Percentiles rank a stretch among this genome's conserved stretches.
Evolutionary conservation across 2,113 vertebrate genomes (phyloP).

Genomic region (human (Homo sapiens)): DNA sequence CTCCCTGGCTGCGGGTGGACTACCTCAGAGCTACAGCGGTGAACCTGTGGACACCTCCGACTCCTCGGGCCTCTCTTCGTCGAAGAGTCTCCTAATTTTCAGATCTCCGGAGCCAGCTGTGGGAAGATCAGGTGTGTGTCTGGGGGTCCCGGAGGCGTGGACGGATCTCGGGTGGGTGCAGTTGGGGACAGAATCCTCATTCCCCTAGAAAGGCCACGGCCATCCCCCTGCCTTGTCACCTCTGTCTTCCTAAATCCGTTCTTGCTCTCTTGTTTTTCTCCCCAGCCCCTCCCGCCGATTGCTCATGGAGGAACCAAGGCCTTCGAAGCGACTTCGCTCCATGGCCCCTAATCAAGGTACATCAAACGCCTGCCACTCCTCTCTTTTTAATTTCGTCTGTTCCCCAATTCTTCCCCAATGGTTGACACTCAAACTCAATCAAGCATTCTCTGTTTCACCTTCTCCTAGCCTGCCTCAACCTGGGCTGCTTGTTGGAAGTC

Average conservation of each 20-base stretch:
- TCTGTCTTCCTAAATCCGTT: rapidly evolving
- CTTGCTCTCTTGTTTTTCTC: no score
- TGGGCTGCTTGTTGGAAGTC: background rate
- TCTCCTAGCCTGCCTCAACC: background rate
- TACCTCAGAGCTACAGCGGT: background rate
- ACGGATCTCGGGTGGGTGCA: rapidly evolving
- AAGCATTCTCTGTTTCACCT: background rate
- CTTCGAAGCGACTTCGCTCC: rapidly evolving
- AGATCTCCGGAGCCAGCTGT: no score
- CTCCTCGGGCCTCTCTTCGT: background rate
- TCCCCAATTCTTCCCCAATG: background rate
- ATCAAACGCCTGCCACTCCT: background rate
- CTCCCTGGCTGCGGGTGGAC: no score
- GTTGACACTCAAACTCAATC: background rate
- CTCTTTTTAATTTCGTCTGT: background rate
- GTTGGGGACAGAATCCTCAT: no score
- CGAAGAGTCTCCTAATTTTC: background rate
- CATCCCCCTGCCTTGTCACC: background rate
- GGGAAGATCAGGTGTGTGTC: background rate
- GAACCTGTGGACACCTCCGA: background rate
- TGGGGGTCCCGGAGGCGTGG: rapidly evolving
- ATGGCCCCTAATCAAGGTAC: background rate
- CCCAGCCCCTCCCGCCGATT: background rate
- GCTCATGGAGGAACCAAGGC: background rate
- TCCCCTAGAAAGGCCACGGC: background rate